Evolutionary conservation across 2,113 vertebrate genomes (phyloP), one percentile per base, ranked within the genome.

Genomic region (Sterrhoptilus dennistouni): DNA sequence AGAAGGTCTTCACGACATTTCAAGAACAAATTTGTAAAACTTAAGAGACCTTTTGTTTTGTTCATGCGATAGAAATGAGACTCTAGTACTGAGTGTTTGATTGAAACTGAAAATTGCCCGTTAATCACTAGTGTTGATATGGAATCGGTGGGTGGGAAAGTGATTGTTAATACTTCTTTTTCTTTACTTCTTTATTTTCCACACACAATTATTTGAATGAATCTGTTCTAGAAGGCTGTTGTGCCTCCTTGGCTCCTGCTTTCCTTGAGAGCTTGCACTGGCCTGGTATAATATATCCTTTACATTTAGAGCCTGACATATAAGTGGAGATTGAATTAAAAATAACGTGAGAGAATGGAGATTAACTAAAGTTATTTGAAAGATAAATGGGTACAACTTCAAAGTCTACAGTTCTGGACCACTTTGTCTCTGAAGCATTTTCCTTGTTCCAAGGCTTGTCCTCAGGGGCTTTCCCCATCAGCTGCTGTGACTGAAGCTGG

Each of bases 311-410:
- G 15, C 8, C 49, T 83, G 75, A 63, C 1, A 4, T 14, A 3
- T 40, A 83, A 87, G 28, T 66, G 36, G 35, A 88, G 71, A 66
- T 23, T 40, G 45, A 92, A 59, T 91, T 90, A 72, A 82, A 91
- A 94, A n/a, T 18, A 89, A 59, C 0, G 2, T 25, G 68, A 83
- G 35, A 71, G 47, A 80, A 68, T 74, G 45, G 45, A 90, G 71
- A 91, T 93, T 93, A 94, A 83, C 29, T 31, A 40, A 93, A 94
- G 36, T 29, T 52, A 75, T 90, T 95, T 74, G 35, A 92, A 87
- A 86, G 65, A 57, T 45, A 90, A 66, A 70, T 59, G 12, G 19
- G 31, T 89, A 44, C n/a, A 33, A 56, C 79, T 83, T 81, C 74
- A 86, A 88, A 89, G 89, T 70, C 47, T 78, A 64, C 27, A 96